Conservation (phyloP, 37 sponge, comb jelly and placozoan species). For the Amphimedon queenslandica region DNA sequence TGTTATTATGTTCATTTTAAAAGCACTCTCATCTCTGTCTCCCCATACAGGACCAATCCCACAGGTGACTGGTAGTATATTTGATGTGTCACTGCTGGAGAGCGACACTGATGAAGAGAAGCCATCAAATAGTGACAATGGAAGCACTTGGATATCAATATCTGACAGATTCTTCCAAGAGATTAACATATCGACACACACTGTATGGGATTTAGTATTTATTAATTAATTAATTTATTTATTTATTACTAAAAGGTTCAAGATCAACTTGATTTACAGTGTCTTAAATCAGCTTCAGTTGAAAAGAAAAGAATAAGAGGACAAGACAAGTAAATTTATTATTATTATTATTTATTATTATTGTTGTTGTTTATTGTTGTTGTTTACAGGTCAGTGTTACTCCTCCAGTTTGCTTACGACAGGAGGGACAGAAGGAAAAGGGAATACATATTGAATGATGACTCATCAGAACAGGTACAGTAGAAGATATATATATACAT, state of each 20-base stretch:
- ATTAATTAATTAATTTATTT: too few species aligned
- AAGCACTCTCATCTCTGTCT: not conserved
- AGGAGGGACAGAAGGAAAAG: conserved; percentile 53
- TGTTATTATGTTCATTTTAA: too few species aligned
- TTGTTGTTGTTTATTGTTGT: not conserved
- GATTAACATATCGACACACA: too few species aligned
- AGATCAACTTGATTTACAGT: conserved; percentile 4
- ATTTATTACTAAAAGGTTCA: not conserved
- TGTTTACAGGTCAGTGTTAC: conserved; percentile 3
- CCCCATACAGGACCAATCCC: not conserved
- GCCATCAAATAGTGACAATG: not conserved
- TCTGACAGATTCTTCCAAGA: conserved; percentile 63
- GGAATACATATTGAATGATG: conserved; percentile 50
- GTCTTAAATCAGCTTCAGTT: not conserved
- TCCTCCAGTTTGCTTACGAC: conserved; percentile 43
- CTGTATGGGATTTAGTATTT: too few species aligned
- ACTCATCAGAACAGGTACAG: conserved; percentile 5
- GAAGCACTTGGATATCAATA: conserved; percentile 19
- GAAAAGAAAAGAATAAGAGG: not conserved
- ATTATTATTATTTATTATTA: not conserved
- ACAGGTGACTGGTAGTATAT: not conserved
- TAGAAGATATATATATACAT: too few species aligned
- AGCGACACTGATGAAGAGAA: conserved; percentile 63
- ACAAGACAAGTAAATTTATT: not conserved
- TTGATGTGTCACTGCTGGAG: conserved; percentile 50